A percentile compares a stretch with the other conserved stretches of the same genome.
Conservation (phyloP, 92 coral and sea anemone species). For the Paramuricea clavata region DNA sequence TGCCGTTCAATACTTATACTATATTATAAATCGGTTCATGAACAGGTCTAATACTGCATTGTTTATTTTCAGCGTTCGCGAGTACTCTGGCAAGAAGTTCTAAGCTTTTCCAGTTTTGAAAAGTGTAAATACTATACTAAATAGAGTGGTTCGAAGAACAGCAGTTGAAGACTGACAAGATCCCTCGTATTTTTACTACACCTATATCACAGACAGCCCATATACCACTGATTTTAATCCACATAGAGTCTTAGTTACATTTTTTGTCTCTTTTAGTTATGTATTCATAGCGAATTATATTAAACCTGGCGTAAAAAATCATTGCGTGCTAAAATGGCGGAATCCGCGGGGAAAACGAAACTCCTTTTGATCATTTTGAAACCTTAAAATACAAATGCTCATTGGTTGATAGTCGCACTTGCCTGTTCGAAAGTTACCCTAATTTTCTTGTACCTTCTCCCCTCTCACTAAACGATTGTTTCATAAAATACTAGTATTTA, state of each 20-base stretch:
- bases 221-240: background rate
- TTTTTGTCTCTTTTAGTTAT: background rate
- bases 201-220: background rate
- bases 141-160: background rate
- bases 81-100: constrained; percentile 97
- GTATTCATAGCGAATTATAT: background rate
- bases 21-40: background rate
- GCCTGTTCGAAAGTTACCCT: too few species aligned
- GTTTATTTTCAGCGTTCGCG: constrained; percentile 76
- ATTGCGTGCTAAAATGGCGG: background rate
- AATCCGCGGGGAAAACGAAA: too few species aligned
- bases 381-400: too few species aligned
- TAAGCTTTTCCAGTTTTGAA: constrained; percentile 26
- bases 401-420: too few species aligned
- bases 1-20: background rate
- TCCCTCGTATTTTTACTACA: background rate
- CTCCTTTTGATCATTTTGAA: background rate
- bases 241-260: background rate
- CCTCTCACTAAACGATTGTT: too few species aligned
- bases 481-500: too few species aligned
- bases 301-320: background rate
- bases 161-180: background rate
- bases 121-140: background rate
- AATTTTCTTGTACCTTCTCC: too few species aligned
- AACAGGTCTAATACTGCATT: background rate